phyloP scores from a whole-genome alignment of 2,888 invertebrate species.

The Drosophila imparisetae region DNA sequence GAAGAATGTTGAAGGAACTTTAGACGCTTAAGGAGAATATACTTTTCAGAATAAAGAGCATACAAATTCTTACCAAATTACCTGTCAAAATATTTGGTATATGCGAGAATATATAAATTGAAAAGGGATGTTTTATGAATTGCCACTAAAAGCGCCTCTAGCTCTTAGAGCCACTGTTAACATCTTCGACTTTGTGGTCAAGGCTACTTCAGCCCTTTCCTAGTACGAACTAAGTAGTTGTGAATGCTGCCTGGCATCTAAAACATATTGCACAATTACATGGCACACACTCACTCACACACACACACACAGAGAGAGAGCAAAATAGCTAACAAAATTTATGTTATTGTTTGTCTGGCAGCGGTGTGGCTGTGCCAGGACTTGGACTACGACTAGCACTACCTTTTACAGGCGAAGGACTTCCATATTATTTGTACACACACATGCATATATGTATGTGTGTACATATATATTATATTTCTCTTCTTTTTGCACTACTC shows the following conservation, averaged over 20 bases:
- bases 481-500: constrained; percentile 19
- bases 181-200: constrained; percentile 47
- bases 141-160: constrained; percentile 14
- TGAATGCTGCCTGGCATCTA: constrained; percentile 51
- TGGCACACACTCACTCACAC: constrained; percentile 46
- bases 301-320: constrained; percentile 17
- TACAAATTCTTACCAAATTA: neutral
- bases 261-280: constrained; percentile 79
- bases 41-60: neutral
- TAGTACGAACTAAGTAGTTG: constrained; percentile 52
- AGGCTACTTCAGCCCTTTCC: constrained; percentile 14
- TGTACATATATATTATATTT: constrained; percentile 10
- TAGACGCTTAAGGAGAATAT: neutral
- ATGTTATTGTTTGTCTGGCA: constrained; percentile 79
- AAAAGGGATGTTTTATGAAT: constrained; percentile 8
- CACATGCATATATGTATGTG: constrained; percentile 9
- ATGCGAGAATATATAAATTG: neutral
- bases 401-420: constrained; percentile 57
- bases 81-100: neutral
- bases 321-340: constrained; percentile 69
- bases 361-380: constrained; percentile 58
- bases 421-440: constrained; percentile 73
- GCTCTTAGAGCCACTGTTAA: constrained; percentile 12
- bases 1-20: neutral
- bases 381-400: constrained; percentile 40